Evolutionary conservation across 1,140 invertebrate genomes (phyloP).

Genomic region (Lordiphosa stackelbergi): DNA sequence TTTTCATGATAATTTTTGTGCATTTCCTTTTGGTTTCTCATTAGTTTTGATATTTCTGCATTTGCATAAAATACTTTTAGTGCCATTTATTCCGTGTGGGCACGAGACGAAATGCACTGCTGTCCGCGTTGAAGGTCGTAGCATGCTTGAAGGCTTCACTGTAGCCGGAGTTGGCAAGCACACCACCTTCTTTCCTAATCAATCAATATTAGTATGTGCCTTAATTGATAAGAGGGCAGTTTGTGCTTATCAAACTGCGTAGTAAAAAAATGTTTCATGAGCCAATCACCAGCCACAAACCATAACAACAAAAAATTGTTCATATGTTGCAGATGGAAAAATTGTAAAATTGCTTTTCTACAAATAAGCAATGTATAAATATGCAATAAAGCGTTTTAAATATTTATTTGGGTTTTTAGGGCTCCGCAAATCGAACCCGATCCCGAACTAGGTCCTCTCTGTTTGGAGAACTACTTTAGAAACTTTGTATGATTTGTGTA

Average conservation of each 20-base stretch:
- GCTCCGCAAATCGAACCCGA: too few relatives aligned
- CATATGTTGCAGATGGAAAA: not conserved
- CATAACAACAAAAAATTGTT: conserved; percentile 8
- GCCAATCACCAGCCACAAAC: not conserved
- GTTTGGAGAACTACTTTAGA: too few relatives aligned
- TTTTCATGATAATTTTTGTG: conserved; percentile 20
- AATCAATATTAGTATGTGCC: conserved; percentile 3
- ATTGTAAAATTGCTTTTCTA: not conserved
- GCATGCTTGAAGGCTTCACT: not conserved
- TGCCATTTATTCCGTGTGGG: too few relatives aligned
- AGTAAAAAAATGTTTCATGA: conserved; percentile 2
- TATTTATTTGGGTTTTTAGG: too few relatives aligned
- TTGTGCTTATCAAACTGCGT: too few relatives aligned
- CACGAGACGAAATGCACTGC: too few relatives aligned
- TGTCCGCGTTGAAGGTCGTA: not conserved
- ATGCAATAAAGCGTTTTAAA: too few relatives aligned
- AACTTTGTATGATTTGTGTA: too few relatives aligned
- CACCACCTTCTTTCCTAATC: conserved; percentile 1
- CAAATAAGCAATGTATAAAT: too few relatives aligned
- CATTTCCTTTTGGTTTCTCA: conserved; percentile 4
- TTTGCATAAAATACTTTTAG: too few relatives aligned
- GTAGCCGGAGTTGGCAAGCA: not conserved
- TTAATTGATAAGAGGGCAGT: too few relatives aligned
- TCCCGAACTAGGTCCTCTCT: too few relatives aligned
- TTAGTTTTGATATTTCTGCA: conserved; percentile 11